phyloP scores from a whole-genome alignment of 2,797 vertebrate genomes.

The Kryptolebias ocellatus region DNA sequence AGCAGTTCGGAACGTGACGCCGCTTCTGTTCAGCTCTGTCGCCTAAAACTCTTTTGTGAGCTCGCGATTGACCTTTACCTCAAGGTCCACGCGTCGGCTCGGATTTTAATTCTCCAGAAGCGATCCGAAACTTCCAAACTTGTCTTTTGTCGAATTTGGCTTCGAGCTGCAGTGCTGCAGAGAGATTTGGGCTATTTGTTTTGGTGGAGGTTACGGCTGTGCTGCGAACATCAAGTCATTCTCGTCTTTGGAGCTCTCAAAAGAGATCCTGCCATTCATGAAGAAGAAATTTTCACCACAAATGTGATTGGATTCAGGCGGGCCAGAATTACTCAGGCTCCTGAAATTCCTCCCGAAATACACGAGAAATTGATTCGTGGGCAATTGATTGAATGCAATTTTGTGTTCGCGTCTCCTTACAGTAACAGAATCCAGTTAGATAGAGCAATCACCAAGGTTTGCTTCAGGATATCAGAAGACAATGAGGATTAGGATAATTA shows the following conservation, averaged over 20 bases:
- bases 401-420: conserved; percentile 30
- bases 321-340: conserved; percentile 46
- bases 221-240: conserved; percentile 38
- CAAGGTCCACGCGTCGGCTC: too few relatives aligned
- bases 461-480: conserved; percentile 10
- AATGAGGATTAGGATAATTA: too few relatives aligned
- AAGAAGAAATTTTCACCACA: conserved; percentile 1
- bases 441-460: neutral
- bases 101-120: too few relatives aligned
- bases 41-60: conserved; percentile 18
- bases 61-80: too few relatives aligned
- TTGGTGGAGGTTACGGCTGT: conserved; percentile 12
- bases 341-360: conserved; percentile 55
- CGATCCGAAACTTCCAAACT: conserved; percentile 14
- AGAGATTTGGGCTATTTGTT: neutral
- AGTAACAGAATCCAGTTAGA: conserved; percentile 17
- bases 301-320: conserved; percentile 46
- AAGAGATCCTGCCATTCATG: conserved; percentile 42
- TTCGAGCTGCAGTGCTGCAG: conserved; percentile 28
- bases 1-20: neutral
- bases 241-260: conserved; percentile 29
- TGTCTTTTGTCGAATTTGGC: conserved; percentile 29
- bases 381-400: conserved; percentile 42
- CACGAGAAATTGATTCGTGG: conserved; percentile 42
- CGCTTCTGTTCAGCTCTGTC: neutral